A percentile compares a stretch with the other conserved stretches of the same genome.
Conservation (phyloP, 2,113 vertebrate genomes). For the Macroglossus sobrinus region DNA sequence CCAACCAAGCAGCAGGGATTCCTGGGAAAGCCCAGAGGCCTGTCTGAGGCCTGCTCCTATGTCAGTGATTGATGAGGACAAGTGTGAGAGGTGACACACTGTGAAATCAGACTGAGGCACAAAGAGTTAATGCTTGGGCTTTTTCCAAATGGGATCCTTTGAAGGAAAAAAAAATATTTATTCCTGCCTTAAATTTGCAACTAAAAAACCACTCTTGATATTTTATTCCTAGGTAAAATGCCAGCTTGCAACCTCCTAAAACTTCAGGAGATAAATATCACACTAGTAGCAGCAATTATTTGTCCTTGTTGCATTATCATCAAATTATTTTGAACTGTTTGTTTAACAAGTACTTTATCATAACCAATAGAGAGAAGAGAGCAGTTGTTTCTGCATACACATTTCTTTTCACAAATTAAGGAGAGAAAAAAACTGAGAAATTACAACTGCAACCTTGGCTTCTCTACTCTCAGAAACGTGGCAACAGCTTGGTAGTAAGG, state of each 20-base stretch:
- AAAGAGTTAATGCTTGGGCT: conserved; percentile 82
- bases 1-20: conserved; percentile 82
- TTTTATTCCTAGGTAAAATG: conserved; percentile 43
- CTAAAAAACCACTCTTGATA: conserved; percentile 62
- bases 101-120: conserved; percentile 74
- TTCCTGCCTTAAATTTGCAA: conserved; percentile 65
- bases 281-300: background rate
- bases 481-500: conserved; percentile 25
- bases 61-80: conserved; percentile 76
- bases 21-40: conserved; percentile 79
- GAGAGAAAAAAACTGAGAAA: background rate
- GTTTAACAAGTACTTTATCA: background rate
- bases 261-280: conserved; percentile 29
- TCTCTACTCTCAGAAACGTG: conserved; percentile 20
- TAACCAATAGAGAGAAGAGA: conserved; percentile 13
- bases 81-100: conserved; percentile 74
- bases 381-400: background rate
- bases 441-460: background rate
- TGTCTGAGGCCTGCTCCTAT: conserved; percentile 63
- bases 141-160: conserved; percentile 77
- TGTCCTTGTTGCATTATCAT: background rate
- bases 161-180: conserved; percentile 66
- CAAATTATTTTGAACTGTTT: conserved; percentile 59
- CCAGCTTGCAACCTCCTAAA: conserved; percentile 57
- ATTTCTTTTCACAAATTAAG: conserved; percentile 26